A percentile compares a stretch with the other conserved stretches of the same genome.
Conservation (phyloP, 2,888 invertebrate genomes). For the Erebia palarica region DNA sequence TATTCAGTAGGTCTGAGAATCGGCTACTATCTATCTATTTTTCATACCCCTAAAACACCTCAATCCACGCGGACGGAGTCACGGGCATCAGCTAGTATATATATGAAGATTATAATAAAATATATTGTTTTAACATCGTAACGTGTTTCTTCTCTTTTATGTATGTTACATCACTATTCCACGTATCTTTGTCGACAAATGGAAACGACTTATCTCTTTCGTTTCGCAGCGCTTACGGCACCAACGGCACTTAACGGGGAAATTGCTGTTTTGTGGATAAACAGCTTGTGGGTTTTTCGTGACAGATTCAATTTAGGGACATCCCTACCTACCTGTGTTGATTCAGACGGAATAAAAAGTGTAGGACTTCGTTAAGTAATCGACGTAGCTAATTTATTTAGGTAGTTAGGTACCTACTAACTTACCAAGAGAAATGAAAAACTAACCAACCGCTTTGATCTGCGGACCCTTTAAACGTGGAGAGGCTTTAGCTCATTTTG, state of each 20-base stretch:
- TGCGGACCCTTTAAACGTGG: no score
- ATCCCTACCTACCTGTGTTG: neutral
- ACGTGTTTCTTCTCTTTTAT: neutral
- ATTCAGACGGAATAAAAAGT: neutral
- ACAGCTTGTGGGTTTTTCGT: slow-evolving; percentile 19
- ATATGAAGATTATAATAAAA: no score
- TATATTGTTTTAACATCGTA: neutral
- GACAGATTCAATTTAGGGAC: slow-evolving; percentile 4
- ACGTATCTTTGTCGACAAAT: neutral
- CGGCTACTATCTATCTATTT: no score
- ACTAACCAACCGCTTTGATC: no score
- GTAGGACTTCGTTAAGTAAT: neutral
- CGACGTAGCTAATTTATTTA: neutral
- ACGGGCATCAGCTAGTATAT: no score
- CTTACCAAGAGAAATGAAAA: no score
- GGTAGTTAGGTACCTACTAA: no score
- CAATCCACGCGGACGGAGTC: no score
- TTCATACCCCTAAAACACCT: no score
- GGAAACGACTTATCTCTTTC: slow-evolving; percentile 17
- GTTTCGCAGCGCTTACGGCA: slow-evolving; percentile 16
- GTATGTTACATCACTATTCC: neutral
- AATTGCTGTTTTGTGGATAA: slow-evolving; percentile 17
- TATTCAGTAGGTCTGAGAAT: no score
- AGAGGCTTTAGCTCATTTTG: no score
- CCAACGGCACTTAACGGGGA: slow-evolving; percentile 16